Conservation (phyloP, 1,140 invertebrate genomes). For the Bombus sibiricus region DNA sequence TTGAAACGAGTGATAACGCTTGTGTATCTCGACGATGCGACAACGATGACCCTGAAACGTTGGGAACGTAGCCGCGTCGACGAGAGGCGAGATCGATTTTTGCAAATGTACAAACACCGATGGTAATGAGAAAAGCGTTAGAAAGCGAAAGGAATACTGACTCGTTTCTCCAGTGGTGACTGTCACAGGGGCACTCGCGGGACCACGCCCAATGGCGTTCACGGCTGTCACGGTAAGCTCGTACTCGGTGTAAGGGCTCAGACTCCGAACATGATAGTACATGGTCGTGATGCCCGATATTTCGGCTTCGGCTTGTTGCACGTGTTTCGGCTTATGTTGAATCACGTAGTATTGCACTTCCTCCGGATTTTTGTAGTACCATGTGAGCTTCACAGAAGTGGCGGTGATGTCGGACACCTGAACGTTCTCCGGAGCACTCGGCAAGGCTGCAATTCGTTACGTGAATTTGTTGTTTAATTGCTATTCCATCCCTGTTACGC, state of each 20-base stretch:
- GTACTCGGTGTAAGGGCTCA: slow-evolving; percentile 98
- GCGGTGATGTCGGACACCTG: slow-evolving; percentile 95
- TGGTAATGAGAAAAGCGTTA: not conserved
- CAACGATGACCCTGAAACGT: not conserved
- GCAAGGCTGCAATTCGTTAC: slow-evolving; percentile 87
- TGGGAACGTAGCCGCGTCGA: not conserved
- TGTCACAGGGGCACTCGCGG: slow-evolving; percentile 91
- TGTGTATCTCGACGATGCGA: not conserved
- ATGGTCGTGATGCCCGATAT: slow-evolving; percentile 96
- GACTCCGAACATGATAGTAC: slow-evolving; percentile 94
- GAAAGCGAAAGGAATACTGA: slow-evolving; percentile 83
- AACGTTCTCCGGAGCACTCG: slow-evolving; percentile 93
- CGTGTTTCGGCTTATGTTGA: slow-evolving; percentile 96
- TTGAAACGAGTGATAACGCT: not conserved
- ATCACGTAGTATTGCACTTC: slow-evolving; percentile 97
- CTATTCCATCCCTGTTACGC: no score
- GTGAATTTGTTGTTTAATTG: not conserved
- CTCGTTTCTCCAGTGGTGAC: slow-evolving; percentile 98
- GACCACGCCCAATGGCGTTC: slow-evolving; percentile 95
- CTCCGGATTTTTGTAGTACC: slow-evolving; percentile 93
- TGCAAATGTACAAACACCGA: not conserved
- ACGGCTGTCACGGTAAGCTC: slow-evolving; percentile 98
- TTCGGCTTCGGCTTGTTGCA: slow-evolving; percentile 90
- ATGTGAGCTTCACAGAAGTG: slow-evolving; percentile 94
- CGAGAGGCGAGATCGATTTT: not conserved